Evolutionary conservation across 2,888 invertebrate genomes (phyloP), one percentile per base, ranked within the genome.

Genomic region (Willowsia nigromaculata): DNA sequence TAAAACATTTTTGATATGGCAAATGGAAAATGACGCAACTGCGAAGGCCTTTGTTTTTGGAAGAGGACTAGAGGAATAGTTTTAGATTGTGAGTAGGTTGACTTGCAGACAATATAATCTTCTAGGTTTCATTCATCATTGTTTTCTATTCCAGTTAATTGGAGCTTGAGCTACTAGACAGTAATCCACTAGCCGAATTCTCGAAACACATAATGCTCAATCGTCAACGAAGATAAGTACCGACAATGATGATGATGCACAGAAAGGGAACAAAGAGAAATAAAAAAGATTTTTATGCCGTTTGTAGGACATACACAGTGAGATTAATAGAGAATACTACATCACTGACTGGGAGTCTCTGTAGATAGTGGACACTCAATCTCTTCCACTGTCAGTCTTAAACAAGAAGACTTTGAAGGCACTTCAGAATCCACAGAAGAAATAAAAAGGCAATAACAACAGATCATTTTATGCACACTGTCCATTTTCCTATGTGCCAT

Each of bases 391-490:
- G 71, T 47, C 50, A 50, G 47, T 27, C 76, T 76, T 68, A 37
- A 68, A 40, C 40, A 68, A 68, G 11, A 40, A 40, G 71, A 22
- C 37, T 71, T 71, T 43, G 25, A 22, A 47, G 15, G 1, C 68
- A 47, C 47, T 25, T 22, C 76, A 27, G 27, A 1, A 74, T 7
- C 6, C 40, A 18, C 9, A 18, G 18, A 25, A 15, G 30, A 9
- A 76, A 30, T 40, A 71, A 47, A 40, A 40, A 25, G 25, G 76
- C 47, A 76, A 76, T 76, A 76, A 50, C 47, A 76, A 30, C 76
- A 50, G 27, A 76, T 76, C 47, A 76, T 76, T 76, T 50, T 18
- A 76, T 71, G n/a, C 47, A 37, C 33, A 68, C 40, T 47, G 76
- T n/a, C 27, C 27, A 50, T 27, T 50, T 50, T 76, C 27, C 47